Conservation (phyloP, 1,140 invertebrate genomes). For the Dendrolimus kikuchii region DNA sequence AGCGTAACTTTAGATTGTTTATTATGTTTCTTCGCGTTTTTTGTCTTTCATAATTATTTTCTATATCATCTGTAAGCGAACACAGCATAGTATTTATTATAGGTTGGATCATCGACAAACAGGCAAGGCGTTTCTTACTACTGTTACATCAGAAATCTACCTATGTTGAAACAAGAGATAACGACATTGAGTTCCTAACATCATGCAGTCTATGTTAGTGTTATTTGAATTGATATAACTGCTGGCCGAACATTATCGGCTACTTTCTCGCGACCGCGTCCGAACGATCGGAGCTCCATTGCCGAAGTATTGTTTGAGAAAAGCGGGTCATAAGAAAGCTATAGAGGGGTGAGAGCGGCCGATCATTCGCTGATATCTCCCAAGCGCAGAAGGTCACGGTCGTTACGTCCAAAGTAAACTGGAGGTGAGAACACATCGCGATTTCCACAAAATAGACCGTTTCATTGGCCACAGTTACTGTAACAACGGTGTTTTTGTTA, state of each 20-base stretch:
- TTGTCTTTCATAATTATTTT: too few relatives aligned
- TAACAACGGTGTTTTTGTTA: constrained; percentile 30
- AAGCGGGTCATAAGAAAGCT: constrained; percentile 69
- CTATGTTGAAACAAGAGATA: too few relatives aligned
- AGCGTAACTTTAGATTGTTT: too few relatives aligned
- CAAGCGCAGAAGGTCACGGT: constrained; percentile 54
- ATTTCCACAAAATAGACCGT: constrained; percentile 26
- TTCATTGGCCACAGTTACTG: constrained; percentile 27
- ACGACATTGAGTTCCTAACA: too few relatives aligned
- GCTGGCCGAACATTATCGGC: constrained; percentile 27
- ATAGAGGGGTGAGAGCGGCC: constrained; percentile 36
- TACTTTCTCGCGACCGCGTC: constrained; percentile 51
- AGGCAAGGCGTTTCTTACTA: too few relatives aligned
- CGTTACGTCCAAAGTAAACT: constrained; percentile 37
- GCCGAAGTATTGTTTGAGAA: constrained; percentile 66
- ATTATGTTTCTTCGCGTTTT: too few relatives aligned
- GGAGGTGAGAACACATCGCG: constrained; percentile 17
- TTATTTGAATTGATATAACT: constrained; percentile 21
- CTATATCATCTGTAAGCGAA: too few relatives aligned
- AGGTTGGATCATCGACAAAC: too few relatives aligned
- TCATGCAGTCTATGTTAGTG: constrained; percentile 9
- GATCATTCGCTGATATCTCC: constrained; percentile 54
- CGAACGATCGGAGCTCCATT: constrained; percentile 33
- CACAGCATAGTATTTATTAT: too few relatives aligned
- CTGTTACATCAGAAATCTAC: too few relatives aligned